Conservation (phyloP, 2,888 invertebrate genomes). For the Alitta virens region DNA sequence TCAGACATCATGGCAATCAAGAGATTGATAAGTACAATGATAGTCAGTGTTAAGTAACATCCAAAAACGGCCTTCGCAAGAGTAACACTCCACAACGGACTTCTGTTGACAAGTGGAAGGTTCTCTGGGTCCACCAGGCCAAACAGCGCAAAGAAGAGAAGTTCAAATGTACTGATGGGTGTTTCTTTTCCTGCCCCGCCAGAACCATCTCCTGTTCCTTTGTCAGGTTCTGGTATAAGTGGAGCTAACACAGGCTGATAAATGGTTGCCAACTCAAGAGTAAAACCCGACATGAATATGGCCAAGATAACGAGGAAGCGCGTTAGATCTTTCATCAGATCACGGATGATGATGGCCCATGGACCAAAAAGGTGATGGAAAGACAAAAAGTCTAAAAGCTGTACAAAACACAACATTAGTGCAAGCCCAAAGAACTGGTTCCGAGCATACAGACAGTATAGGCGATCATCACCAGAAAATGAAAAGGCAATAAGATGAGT, state of each 20-base stretch:
- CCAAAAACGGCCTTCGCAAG: slow-evolving; percentile 74
- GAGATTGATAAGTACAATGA: slow-evolving; percentile 96
- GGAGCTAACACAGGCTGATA: slow-evolving; percentile 91
- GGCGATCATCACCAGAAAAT: slow-evolving; percentile 65
- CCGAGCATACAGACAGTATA: slow-evolving; percentile 73
- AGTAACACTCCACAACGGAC: slow-evolving; percentile 56
- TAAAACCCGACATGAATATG: slow-evolving; percentile 98
- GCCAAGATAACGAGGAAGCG: slow-evolving; percentile 91
- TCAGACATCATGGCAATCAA: slow-evolving; percentile 99
- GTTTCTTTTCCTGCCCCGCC: slow-evolving; percentile 33
- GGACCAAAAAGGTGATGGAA: slow-evolving; percentile 99
- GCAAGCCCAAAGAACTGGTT: slow-evolving; percentile 97
- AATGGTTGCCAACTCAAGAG: slow-evolving; percentile 67
- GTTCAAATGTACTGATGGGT: slow-evolving; percentile 80
- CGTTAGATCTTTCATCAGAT: slow-evolving; percentile 73
- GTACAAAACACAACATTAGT: slow-evolving; percentile 92
- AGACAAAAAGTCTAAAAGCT: slow-evolving; percentile 89
- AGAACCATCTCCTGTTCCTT: slow-evolving; percentile 36
- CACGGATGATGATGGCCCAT: slow-evolving; percentile 98
- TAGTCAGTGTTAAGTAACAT: slow-evolving; percentile 95
- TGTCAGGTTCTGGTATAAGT: slow-evolving; percentile 33
- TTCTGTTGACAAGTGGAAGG: slow-evolving; percentile 61
- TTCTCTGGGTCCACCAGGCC: slow-evolving; percentile 75
- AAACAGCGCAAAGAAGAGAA: slow-evolving; percentile 96
- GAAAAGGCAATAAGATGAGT: slow-evolving; percentile 76